A percentile compares a stretch with the other conserved stretches of the same genome.
Conservation (phyloP, 1,140 invertebrate genomes). For the Drosophila lacteicornis region DNA sequence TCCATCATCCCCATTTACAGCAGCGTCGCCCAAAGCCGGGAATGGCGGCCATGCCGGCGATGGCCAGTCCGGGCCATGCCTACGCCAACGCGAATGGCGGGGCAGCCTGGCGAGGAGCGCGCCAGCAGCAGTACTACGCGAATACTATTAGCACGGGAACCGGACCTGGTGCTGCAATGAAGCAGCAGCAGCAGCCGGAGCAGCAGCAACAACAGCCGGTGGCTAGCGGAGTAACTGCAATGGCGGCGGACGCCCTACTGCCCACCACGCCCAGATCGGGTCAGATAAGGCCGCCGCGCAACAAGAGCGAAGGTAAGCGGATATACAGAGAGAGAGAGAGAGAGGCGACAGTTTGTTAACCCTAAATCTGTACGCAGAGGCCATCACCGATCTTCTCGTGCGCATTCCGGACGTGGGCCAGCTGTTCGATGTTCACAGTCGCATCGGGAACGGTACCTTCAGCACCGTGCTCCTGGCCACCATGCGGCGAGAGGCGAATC, state of each 20-base stretch:
- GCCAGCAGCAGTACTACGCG: neutral
- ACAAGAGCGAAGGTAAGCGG: constrained; percentile 27
- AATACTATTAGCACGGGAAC: neutral
- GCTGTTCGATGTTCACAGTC: constrained; percentile 89
- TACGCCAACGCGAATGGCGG: constrained; percentile 19
- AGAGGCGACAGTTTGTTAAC: neutral
- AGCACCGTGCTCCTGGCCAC: constrained; percentile 92
- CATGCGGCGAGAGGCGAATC: constrained; percentile 86
- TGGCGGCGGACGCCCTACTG: neutral
- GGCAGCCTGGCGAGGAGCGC: constrained; percentile 4
- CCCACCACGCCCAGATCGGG: constrained; percentile 16
- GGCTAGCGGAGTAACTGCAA: neutral
- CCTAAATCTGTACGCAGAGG: constrained; percentile 65
- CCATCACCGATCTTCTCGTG: constrained; percentile 86
- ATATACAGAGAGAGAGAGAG: neutral
- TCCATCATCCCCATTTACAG: constrained; percentile 9
- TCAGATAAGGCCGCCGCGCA: constrained; percentile 15
- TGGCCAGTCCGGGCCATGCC: constrained; percentile 9
- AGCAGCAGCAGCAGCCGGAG: constrained; percentile 2
- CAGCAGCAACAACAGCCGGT: neutral
- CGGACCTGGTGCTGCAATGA: neutral
- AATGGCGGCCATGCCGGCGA: constrained; percentile 6
- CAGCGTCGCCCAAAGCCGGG: constrained; percentile 23
- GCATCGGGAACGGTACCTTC: constrained; percentile 93
- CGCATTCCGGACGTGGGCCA: constrained; percentile 88